A percentile compares a stretch with the other conserved stretches of the same genome.
phyloP scores from a whole-genome alignment of 2,888 invertebrate genomes.

The Lucinisca nassula region DNA sequence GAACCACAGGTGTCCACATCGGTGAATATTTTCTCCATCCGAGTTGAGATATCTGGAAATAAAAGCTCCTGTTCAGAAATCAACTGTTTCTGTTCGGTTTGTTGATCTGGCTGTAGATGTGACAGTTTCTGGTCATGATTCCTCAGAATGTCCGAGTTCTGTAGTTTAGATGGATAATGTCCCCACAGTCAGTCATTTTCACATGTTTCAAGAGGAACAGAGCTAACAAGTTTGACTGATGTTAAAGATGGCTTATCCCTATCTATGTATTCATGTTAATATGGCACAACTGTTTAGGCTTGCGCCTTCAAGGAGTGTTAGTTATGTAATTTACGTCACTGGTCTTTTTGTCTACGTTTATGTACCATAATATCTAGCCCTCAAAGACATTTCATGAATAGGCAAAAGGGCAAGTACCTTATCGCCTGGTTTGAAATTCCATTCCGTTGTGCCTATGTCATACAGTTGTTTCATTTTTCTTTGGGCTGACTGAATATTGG shows the following conservation, averaged over 20 bases:
- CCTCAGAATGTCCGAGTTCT: too few species aligned
- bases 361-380: slow-evolving; percentile 64
- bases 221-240: slow-evolving; percentile 25
- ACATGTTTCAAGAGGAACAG: slow-evolving; percentile 25
- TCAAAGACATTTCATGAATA: slow-evolving; percentile 46
- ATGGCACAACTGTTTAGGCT: slow-evolving; percentile 50
- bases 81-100: too few species aligned
- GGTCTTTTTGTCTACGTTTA: slow-evolving; percentile 47
- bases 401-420: slow-evolving; percentile 67
- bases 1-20: too few species aligned
- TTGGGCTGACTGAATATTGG: slow-evolving; percentile 52
- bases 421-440: slow-evolving; percentile 67
- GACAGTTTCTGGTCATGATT: too few species aligned
- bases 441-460: slow-evolving; percentile 42
- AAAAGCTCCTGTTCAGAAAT: too few species aligned
- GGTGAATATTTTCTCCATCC: too few species aligned
- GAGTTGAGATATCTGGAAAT: too few species aligned
- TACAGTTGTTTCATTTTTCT: slow-evolving; percentile 64
- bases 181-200: slow-evolving; percentile 5
- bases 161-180: too few species aligned
- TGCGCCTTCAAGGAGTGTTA: slow-evolving; percentile 55
- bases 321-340: slow-evolving; percentile 52
- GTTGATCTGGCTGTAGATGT: too few species aligned
- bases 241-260: not conserved
- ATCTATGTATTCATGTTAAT: slow-evolving; percentile 61